Conservation (phyloP, 2,888 invertebrate genomes). For the Drosophila leonis region DNA sequence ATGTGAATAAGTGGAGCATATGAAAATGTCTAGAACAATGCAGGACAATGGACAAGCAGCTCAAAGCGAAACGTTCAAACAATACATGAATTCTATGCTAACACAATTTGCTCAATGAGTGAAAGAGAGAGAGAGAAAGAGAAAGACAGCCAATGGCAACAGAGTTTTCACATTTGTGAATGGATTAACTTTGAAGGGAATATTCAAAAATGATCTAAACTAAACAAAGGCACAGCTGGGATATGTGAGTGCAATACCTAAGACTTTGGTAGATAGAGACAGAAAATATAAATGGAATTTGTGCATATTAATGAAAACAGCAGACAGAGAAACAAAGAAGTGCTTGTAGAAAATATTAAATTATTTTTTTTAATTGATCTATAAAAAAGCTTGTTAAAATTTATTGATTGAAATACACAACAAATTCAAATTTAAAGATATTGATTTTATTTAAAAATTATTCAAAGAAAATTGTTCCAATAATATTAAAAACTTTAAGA, state of each 20-base stretch:
- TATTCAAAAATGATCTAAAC: neutral
- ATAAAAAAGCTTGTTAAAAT: too few relatives aligned
- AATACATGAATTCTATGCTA: constrained; percentile 11
- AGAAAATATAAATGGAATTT: neutral
- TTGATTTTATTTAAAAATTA: too few relatives aligned
- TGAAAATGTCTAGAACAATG: constrained; percentile 23
- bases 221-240: neutral
- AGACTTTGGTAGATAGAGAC: neutral
- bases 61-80: constrained; percentile 36
- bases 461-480: too few relatives aligned
- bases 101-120: neutral
- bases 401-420: too few relatives aligned
- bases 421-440: too few relatives aligned
- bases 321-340: neutral
- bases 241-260: neutral
- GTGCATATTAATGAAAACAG: neutral
- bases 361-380: too few relatives aligned
- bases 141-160: neutral
- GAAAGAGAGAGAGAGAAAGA: neutral
- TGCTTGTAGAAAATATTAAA: too few relatives aligned
- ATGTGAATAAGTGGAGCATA: constrained; percentile 16
- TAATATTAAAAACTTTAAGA: too few relatives aligned
- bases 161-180: neutral
- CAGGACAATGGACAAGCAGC: constrained; percentile 19
- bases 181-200: neutral